Evolutionary conservation across 2,888 invertebrate species (phyloP).

Genomic region (Nesidiocoris tenuis): DNA sequence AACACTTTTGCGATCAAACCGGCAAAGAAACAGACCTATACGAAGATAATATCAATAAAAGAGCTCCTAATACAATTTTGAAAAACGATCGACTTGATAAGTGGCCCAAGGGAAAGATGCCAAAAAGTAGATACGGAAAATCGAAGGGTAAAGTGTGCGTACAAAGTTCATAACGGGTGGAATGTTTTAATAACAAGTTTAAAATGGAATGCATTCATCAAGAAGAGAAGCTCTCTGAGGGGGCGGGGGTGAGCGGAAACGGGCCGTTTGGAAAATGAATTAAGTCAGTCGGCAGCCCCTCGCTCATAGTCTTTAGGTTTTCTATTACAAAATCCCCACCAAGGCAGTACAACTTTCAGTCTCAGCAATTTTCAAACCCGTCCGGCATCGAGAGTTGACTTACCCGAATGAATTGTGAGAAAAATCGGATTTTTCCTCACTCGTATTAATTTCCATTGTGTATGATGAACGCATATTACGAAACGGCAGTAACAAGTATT

Average conservation of each 20-base stretch:
- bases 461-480: no score
- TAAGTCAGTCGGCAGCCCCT: conserved; percentile 7
- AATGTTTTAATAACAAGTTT: conserved; percentile 5
- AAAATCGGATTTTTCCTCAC: no score
- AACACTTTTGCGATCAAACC: no score
- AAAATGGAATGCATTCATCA: conserved; percentile 9
- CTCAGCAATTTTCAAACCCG: neutral
- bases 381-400: neutral
- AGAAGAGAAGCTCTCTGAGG: neutral
- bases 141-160: neutral
- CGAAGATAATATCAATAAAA: no score
- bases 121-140: neutral
- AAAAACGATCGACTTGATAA: no score
- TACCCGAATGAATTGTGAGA: no score
- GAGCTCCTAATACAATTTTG: no score
- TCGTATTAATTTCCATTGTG: no score
- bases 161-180: neutral
- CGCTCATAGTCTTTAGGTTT: no score
- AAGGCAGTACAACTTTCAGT: neutral
- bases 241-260: neutral
- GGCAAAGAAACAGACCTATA: no score
- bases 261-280: conserved; percentile 5
- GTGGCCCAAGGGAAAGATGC: no score
- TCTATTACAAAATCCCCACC: neutral
- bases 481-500: no score